These are phyloP conservation scores for Sturmia bella DNA, from an alignment of 2,888 invertebrate genomes.

Conservation along the genomic window DNA sequence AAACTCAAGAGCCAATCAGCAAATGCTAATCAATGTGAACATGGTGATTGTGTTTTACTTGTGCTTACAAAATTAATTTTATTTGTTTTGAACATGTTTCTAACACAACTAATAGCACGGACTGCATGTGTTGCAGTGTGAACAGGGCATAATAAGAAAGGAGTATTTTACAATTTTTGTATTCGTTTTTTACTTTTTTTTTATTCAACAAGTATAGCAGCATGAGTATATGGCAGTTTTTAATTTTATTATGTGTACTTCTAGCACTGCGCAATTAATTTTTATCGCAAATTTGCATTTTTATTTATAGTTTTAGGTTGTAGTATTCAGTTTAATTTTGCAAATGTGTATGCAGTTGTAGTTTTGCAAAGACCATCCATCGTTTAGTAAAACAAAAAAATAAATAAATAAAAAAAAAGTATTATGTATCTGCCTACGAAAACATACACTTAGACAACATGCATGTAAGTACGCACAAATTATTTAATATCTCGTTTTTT, in stretches of 20 bases:
- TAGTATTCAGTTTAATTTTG: slow-evolving; percentile 47
- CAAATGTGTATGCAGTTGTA: slow-evolving; percentile 29
- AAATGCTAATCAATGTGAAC: no score
- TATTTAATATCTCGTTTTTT: slow-evolving; percentile 38
- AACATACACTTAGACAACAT: background rate
- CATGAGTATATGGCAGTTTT: slow-evolving; percentile 59
- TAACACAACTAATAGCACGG: background rate
- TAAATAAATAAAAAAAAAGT: slow-evolving; percentile 18
- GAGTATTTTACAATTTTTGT: slow-evolving; percentile 33
- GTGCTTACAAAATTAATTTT: no score
- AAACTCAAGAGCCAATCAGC: no score
- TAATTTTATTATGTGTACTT: slow-evolving; percentile 64
- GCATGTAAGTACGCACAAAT: background rate
- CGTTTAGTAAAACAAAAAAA: slow-evolving; percentile 11
- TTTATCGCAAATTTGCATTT: slow-evolving; percentile 78
- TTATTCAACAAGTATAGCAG: slow-evolving; percentile 34
- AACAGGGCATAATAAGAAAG: slow-evolving; percentile 31
- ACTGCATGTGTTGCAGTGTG: background rate
- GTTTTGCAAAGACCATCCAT: slow-evolving; percentile 44
- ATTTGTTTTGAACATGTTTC: background rate
- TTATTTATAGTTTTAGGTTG: slow-evolving; percentile 70
- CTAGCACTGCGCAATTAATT: slow-evolving; percentile 79
- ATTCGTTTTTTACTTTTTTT: background rate
- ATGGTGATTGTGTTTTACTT: no score
- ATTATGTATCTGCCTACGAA: background rate